A percentile compares a stretch with the other conserved stretches of the same genome.
Conservation (phyloP, 92 coral and sea anemone species). For the Bergia puertoricense region DNA sequence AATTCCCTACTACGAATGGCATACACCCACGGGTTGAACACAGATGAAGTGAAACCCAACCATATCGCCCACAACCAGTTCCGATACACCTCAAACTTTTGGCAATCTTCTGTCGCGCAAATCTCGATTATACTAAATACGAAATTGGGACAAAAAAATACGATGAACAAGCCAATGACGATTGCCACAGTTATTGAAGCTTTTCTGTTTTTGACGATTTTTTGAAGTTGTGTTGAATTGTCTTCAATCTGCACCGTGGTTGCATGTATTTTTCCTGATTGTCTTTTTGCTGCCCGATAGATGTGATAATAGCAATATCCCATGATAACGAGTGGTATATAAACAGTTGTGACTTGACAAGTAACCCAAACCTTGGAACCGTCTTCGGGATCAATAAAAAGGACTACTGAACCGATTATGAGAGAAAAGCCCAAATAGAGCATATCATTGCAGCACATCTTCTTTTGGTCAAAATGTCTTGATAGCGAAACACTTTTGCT, state of each 20-base stretch:
- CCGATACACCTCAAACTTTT: constrained; percentile 44
- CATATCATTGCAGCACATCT: constrained; percentile 19
- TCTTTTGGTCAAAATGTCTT: constrained; percentile 42
- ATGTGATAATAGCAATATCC: constrained; percentile 50
- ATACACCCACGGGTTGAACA: constrained; percentile 61
- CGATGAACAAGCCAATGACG: constrained; percentile 51
- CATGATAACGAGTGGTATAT: constrained; percentile 46
- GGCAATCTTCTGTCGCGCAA: constrained; percentile 41
- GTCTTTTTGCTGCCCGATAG: constrained; percentile 37
- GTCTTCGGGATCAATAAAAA: constrained; percentile 24
- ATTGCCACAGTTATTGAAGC: constrained; percentile 54
- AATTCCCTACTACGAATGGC: constrained; percentile 51
- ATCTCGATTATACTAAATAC: constrained; percentile 55
- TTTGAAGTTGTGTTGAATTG: neutral
- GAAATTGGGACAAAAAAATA: constrained; percentile 55
- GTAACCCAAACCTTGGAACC: constrained; percentile 53
- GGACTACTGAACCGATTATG: constrained; percentile 33
- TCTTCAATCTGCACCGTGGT: neutral
- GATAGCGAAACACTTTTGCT: constrained; percentile 30
- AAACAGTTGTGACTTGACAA: constrained; percentile 35
- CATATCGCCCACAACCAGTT: constrained; percentile 68
- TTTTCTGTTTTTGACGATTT: constrained; percentile 41
- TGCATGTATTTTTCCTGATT: neutral
- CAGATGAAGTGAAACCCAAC: constrained; percentile 57
- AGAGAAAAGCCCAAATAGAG: constrained; percentile 56